phyloP scores from a whole-genome alignment of 1,140 invertebrate genomes.

The Helicoverpa armigera region DNA sequence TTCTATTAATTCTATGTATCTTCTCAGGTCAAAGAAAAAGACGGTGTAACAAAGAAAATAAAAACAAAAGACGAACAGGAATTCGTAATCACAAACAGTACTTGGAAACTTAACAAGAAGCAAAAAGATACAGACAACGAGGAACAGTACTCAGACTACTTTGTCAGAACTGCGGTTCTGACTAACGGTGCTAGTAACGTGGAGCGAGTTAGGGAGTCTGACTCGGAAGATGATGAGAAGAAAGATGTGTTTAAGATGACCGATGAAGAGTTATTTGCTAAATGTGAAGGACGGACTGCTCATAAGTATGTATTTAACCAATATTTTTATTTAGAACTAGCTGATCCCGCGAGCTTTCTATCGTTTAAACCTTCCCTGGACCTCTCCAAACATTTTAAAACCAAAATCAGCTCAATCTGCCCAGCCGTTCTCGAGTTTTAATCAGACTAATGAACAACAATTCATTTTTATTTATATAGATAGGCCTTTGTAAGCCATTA shows the following conservation, averaged over 20 bases:
- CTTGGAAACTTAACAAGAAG: conserved; percentile 72
- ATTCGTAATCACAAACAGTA: conserved; percentile 78
- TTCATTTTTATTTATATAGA: too few relatives aligned
- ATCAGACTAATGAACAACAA: too few relatives aligned
- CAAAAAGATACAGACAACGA: conserved; percentile 59
- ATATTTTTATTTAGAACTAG: too few relatives aligned
- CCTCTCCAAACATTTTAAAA: too few relatives aligned
- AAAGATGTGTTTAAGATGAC: conserved; percentile 84
- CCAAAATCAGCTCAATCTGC: too few relatives aligned
- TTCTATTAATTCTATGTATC: conserved; percentile 7
- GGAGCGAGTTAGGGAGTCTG: conserved; percentile 64
- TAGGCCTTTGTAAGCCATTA: too few relatives aligned
- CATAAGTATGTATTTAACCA: conserved; percentile 91
- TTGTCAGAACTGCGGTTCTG: conserved; percentile 84
- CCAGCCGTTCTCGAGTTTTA: too few relatives aligned
- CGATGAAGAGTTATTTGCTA: conserved; percentile 93
- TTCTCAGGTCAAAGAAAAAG: conserved; percentile 75
- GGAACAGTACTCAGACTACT: conserved; percentile 76
- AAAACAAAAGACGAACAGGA: conserved; percentile 68
- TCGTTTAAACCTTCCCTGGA: too few relatives aligned
- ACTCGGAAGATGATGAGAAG: conserved; percentile 67
- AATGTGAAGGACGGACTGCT: conserved; percentile 92
- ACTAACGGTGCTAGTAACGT: conserved; percentile 76
- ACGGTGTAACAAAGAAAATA: conserved; percentile 79
- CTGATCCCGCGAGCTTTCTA: too few relatives aligned